Evolutionary conservation across 2,113 vertebrate species (phyloP).

Genomic region (Prochilodus magdalenae): DNA sequence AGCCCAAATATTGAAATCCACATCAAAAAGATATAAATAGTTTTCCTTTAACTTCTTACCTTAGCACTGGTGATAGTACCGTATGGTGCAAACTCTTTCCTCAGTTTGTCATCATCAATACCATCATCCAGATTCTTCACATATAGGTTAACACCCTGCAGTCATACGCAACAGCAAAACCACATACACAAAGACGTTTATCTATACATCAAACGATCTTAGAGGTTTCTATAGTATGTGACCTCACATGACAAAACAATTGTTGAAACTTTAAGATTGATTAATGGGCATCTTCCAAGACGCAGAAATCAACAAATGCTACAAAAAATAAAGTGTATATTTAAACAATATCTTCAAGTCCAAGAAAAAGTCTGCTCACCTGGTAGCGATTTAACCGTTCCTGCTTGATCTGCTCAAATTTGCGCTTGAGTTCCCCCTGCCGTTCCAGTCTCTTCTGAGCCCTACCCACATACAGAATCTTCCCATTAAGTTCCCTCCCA

Average conservation of each 20-base stretch:
- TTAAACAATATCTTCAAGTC: too few species aligned
- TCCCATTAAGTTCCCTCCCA: constrained; percentile 88
- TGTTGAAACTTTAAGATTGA: too few species aligned
- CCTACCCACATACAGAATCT: constrained; percentile 86
- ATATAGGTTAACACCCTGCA: constrained; percentile 94
- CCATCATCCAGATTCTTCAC: constrained; percentile 96
- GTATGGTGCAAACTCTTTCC: constrained; percentile 94
- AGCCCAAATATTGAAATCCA: background rate
- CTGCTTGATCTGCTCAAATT: constrained; percentile 93
- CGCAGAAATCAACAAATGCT: background rate
- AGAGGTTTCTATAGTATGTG: too few species aligned
- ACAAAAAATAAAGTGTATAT: too few species aligned
- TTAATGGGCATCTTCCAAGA: background rate
- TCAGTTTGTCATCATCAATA: constrained; percentile 88
- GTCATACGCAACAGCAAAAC: constrained; percentile 6
- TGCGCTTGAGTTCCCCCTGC: constrained; percentile 91
- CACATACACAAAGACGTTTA: background rate
- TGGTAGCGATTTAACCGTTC: constrained; percentile 91
- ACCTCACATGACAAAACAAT: too few species aligned
- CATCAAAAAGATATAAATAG: too few species aligned
- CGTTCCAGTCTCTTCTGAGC: constrained; percentile 95
- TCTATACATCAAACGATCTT: too few species aligned
- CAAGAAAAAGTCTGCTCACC: constrained; percentile 71
- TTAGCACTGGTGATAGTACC: constrained; percentile 97
- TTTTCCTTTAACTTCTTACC: constrained; percentile 70